Evolutionary conservation across 2,113 vertebrate species (phyloP).

Genomic region (Triplophysa rosa): DNA sequence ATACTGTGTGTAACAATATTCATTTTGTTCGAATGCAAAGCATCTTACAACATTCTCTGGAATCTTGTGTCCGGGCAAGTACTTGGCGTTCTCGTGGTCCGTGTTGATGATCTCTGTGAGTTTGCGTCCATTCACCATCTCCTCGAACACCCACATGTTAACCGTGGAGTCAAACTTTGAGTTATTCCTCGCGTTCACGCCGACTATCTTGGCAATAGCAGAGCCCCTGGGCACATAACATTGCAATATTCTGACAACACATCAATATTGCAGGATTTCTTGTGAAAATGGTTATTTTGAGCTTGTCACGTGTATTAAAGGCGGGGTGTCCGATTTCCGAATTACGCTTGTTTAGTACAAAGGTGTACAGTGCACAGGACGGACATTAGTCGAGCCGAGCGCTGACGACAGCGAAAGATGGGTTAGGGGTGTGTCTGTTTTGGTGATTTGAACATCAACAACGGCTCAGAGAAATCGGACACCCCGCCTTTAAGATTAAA

Average conservation of each 20-base stretch:
- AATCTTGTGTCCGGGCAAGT: conserved; percentile 91
- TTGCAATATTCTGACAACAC: neutral
- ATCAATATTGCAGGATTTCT: neutral
- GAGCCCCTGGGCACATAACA: conserved; percentile 82
- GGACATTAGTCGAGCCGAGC: no score
- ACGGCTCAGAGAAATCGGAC: no score
- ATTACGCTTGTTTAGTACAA: no score
- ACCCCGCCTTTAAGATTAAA: no score
- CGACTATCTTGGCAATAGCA: conserved; percentile 93
- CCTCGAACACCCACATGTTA: conserved; percentile 97
- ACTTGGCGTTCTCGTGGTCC: conserved; percentile 92
- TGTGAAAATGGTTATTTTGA: neutral
- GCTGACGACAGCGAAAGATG: no score
- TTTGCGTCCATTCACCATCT: conserved; percentile 82
- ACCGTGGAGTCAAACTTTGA: conserved; percentile 81
- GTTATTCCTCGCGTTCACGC: conserved; percentile 79
- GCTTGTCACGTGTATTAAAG: neutral
- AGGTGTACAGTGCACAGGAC: no score
- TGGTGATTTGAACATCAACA: no score
- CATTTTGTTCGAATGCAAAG: neutral
- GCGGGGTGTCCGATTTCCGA: no score
- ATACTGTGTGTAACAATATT: no score
- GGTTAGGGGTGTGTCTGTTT: no score
- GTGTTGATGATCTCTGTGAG: conserved; percentile 95
- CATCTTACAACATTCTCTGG: conserved; percentile 89